phyloP scores from a whole-genome alignment of 2,797 vertebrate genomes.

The Lepidocolaptes lacrymiger region DNA sequence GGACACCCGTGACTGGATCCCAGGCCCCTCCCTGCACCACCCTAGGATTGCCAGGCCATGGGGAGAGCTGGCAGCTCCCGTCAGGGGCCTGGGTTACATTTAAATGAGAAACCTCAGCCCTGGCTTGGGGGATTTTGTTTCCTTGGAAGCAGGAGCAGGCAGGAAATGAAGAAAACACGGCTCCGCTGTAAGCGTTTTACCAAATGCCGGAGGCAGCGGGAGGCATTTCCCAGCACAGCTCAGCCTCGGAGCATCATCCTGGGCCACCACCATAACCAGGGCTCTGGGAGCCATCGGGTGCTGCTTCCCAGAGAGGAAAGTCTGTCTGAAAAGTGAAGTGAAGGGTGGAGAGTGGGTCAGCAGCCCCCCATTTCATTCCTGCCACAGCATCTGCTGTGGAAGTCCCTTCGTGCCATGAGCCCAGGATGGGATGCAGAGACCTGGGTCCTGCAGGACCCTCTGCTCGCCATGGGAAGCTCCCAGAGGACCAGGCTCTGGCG shows the following conservation, averaged over 20 bases:
- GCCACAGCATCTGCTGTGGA: fast-evolving
- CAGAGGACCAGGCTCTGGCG: fast-evolving
- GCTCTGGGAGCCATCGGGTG: fast-evolving
- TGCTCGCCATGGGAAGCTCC: background rate
- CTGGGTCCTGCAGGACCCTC: background rate
- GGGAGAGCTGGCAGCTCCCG: background rate
- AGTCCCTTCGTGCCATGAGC: fast-evolving
- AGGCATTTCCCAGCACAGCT: background rate
- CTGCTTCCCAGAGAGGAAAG: background rate
- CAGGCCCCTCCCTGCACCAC: fast-evolving
- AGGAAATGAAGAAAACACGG: constrained; percentile 48
- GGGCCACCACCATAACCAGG: background rate
- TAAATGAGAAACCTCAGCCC: constrained; percentile 43
- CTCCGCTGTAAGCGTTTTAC: constrained; percentile 18
- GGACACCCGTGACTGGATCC: fast-evolving
- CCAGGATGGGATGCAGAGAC: fast-evolving
- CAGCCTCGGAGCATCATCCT: background rate
- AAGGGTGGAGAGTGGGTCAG: fast-evolving
- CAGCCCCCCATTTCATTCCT: background rate
- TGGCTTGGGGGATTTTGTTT: constrained; percentile 48
- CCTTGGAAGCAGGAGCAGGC: constrained; percentile 48
- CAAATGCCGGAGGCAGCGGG: constrained; percentile 39
- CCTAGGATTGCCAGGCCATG: fast-evolving
- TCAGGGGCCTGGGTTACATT: background rate
- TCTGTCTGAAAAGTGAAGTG: fast-evolving